Conservation (phyloP, 2,797 vertebrate genomes). For the Malacoctenus gilli region DNA sequence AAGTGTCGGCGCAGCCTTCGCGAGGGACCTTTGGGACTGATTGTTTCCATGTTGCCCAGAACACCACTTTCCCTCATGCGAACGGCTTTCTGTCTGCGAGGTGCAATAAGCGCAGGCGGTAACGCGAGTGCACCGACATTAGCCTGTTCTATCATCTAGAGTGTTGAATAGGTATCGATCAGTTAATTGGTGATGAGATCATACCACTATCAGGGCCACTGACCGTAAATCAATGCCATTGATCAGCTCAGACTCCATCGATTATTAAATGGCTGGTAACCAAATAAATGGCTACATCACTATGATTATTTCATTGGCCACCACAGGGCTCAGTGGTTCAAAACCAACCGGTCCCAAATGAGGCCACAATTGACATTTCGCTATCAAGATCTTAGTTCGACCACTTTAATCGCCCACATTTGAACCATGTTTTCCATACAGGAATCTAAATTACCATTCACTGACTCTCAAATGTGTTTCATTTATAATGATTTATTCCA, state of each 20-base stretch:
- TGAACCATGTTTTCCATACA: constrained; percentile 2
- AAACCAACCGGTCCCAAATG: constrained; percentile 9
- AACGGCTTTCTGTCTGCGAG: constrained; percentile 30
- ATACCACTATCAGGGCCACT: constrained; percentile 40
- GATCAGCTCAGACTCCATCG: constrained; percentile 43
- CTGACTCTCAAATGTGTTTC: constrained; percentile 14
- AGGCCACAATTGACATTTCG: constrained; percentile 19
- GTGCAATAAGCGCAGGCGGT: not conserved
- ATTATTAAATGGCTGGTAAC: constrained; percentile 49
- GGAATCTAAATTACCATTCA: constrained; percentile 21
- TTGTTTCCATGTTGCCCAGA: constrained; percentile 36
- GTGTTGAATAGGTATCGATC: constrained; percentile 55
- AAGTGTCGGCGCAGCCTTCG: constrained; percentile 9
- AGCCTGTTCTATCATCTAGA: constrained; percentile 10
- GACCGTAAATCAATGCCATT: constrained; percentile 47
- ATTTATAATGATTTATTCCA: constrained; percentile 38
- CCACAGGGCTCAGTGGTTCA: not conserved
- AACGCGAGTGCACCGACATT: not conserved
- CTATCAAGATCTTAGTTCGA: not conserved
- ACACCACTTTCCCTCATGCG: constrained; percentile 28
- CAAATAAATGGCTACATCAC: constrained; percentile 17
- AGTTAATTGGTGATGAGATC: constrained; percentile 52
- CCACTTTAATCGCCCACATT: constrained; percentile 6
- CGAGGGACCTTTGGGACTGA: constrained; percentile 44
- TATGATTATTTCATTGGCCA: constrained; percentile 33